Evolutionary conservation across 2,888 invertebrate genomes (phyloP).

Genomic region (Timema cristinae): DNA sequence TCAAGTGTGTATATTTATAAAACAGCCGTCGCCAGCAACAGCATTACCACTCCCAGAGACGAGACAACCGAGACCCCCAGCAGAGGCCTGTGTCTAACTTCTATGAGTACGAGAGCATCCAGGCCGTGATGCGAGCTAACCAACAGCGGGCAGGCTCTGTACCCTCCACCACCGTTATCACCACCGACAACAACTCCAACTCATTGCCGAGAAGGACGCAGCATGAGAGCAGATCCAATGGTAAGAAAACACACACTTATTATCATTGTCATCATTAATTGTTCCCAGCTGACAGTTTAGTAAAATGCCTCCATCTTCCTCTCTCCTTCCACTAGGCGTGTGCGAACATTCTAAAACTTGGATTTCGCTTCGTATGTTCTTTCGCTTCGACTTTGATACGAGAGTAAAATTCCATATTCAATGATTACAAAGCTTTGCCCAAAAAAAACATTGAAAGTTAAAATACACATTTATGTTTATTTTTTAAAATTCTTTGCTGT

Average conservation of each 20-base stretch:
- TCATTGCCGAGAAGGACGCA: constrained; percentile 34
- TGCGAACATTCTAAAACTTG: too few species aligned
- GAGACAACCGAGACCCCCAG: constrained; percentile 51
- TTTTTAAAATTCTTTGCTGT: too few species aligned
- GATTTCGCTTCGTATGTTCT: too few species aligned
- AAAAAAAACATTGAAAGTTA: too few species aligned
- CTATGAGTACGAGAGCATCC: constrained; percentile 79
- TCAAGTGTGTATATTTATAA: too few species aligned
- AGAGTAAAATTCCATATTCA: too few species aligned
- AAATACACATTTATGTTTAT: too few species aligned
- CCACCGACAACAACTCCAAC: constrained; percentile 41
- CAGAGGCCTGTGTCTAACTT: constrained; percentile 74
- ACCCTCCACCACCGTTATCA: constrained; percentile 35
- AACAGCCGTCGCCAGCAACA: constrained; percentile 62
- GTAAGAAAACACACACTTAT: constrained; percentile 25
- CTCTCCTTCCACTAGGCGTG: too few species aligned
- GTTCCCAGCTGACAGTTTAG: too few species aligned
- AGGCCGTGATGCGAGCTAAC: constrained; percentile 49
- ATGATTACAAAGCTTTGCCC: too few species aligned
- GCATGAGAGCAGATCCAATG: constrained; percentile 1
- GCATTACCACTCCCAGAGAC: constrained; percentile 61
- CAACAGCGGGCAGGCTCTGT: constrained; percentile 28
- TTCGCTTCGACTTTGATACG: too few species aligned
- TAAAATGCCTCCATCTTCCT: too few species aligned
- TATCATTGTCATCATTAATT: constrained; percentile 3